Conservation (phyloP, 2,113 vertebrate genomes). For the Girardinichthys multiradiatus region DNA sequence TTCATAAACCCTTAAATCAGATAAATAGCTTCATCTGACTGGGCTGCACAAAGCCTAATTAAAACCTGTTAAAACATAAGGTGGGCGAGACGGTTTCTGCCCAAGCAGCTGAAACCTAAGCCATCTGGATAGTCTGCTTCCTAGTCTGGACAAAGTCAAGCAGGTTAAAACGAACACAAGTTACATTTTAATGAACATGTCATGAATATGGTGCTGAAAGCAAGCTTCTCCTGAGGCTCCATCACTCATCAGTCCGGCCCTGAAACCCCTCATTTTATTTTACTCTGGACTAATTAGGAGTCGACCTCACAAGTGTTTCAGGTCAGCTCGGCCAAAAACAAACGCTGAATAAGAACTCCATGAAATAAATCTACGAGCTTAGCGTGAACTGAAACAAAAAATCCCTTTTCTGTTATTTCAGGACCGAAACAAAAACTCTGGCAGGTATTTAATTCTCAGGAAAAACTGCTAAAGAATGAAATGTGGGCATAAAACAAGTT, state of each 20-base stretch:
- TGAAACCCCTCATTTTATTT: neutral
- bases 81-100: neutral
- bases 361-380: slow-evolving; percentile 9
- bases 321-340: slow-evolving; percentile 8
- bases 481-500: neutral
- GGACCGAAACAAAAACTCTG: slow-evolving; percentile 1
- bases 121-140: neutral
- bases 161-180: neutral
- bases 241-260: neutral
- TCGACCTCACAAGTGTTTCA: slow-evolving; percentile 14
- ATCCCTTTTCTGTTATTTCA: slow-evolving; percentile 13
- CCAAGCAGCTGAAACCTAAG: neutral
- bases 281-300: neutral
- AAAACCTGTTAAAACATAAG: neutral
- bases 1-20: neutral
- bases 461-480: slow-evolving; percentile 1
- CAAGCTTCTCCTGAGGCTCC: too few species aligned
- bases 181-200: neutral
- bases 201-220: neutral
- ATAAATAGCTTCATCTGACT: neutral
- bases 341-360: neutral
- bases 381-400: slow-evolving; percentile 8
- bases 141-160: neutral
- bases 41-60: neutral
- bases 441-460: neutral